A percentile compares a stretch with the other conserved stretches of the same genome.
Conservation (phyloP, 2,113 vertebrate species). For the Leuciscus idus region DNA sequence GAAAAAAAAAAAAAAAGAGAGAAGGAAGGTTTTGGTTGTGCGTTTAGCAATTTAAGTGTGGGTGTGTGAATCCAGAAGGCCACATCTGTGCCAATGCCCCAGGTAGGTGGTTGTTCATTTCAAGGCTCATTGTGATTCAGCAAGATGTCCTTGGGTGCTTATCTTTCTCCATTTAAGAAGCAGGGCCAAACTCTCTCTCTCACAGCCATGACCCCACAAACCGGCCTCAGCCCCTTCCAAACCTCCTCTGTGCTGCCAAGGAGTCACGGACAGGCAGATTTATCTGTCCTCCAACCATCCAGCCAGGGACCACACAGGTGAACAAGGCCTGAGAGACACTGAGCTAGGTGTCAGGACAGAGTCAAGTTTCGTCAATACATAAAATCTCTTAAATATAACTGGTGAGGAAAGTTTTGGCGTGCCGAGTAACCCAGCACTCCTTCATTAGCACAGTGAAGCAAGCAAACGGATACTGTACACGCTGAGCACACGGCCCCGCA, state of each 20-base stretch:
- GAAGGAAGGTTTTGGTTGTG: slow-evolving; percentile 1
- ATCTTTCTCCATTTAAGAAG: slow-evolving; percentile 47
- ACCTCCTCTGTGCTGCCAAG: not conserved
- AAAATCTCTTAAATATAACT: slow-evolving; percentile 33
- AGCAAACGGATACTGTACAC: slow-evolving; percentile 6
- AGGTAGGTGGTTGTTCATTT: slow-evolving; percentile 61
- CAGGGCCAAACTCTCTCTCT: not conserved
- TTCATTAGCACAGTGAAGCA: slow-evolving; percentile 39
- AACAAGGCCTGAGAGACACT: slow-evolving; percentile 54
- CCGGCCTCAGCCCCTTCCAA: not conserved
- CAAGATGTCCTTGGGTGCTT: slow-evolving; percentile 54
- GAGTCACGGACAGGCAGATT: slow-evolving; percentile 48
- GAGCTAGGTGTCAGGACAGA: slow-evolving; percentile 36
- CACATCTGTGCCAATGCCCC: slow-evolving; percentile 47
- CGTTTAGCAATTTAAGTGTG: slow-evolving; percentile 14
- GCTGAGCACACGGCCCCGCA: not conserved
- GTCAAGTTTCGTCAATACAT: slow-evolving; percentile 52
- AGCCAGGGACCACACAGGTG: slow-evolving; percentile 56
- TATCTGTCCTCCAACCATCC: slow-evolving; percentile 52
- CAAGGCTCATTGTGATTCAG: slow-evolving; percentile 43
- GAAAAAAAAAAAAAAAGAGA: not conserved
- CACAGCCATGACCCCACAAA: not conserved
- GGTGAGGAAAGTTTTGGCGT: slow-evolving; percentile 36
- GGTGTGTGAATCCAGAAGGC: slow-evolving; percentile 36
- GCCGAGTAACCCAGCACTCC: slow-evolving; percentile 16